Evolutionary conservation across 1,140 invertebrate species (phyloP), one percentile per base, ranked within the genome.

Genomic region (Drosophila kikkawai): DNA sequence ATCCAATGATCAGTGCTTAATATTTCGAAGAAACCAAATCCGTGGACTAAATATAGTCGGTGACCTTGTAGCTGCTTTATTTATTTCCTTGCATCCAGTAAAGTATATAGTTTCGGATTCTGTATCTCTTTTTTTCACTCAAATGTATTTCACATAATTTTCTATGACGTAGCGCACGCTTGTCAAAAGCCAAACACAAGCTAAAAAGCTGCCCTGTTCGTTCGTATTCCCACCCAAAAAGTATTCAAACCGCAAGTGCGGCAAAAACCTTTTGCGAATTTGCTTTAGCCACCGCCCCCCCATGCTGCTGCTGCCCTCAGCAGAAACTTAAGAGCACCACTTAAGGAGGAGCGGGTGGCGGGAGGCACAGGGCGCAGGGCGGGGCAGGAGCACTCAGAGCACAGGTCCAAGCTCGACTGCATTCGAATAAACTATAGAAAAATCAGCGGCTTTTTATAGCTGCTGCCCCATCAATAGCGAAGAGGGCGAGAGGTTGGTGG

Each of bases 381-480:
- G 75, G 79, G 59, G 73, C 58, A 68, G 67, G 76, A 85, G 84
- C 74, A 87, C 83, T 87, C 82, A 88, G 77, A 69, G 77, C 66
- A 65, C 85, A 70, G 58, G 53, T 65, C 42, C 84, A 88, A 68
- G 84, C 84, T 87, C 63, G 80, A 84, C 80, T 88, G 84, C 80
- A 87, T 88, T 80, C 84, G 84, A 87, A 87, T 87, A 87, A 87
- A 88, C 84, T 87, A 88, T 87, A 87, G 84, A 87, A 87, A 83
- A 84, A 84, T 87, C 84, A 80, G 80, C 84, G 77, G 84, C 84
- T 87, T 87, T 87, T 87, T 88, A 84, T 87, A 87, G 84, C 77
- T 42, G 51, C 26, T 51, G 29, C 56, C 61, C 56, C 61, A 67
- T 53, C 50, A 75, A 76, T 56, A 66, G 47, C 42, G 15, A 42